phyloP scores from a whole-genome alignment of 2,113 vertebrate genomes.

The Zosterops japonicus region DNA sequence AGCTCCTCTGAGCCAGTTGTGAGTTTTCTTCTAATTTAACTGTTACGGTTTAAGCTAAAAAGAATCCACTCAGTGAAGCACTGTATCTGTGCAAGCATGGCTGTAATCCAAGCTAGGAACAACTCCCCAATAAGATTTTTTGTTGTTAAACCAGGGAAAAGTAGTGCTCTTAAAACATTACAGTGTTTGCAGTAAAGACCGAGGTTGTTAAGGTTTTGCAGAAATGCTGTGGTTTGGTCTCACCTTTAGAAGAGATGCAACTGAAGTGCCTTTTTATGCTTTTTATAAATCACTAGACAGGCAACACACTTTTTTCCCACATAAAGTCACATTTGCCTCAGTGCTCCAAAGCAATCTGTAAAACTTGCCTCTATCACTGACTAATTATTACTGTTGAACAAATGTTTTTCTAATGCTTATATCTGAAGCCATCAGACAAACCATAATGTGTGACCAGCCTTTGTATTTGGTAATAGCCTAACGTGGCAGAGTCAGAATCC shows the following conservation, averaged over 20 bases:
- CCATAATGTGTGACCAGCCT: slow-evolving; percentile 56
- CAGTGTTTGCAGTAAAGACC: slow-evolving; percentile 2
- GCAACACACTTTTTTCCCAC: background rate
- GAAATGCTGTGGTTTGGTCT: slow-evolving; percentile 12
- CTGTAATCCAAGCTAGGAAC: background rate
- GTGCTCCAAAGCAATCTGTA: slow-evolving; percentile 32
- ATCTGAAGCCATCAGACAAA: slow-evolving; percentile 62
- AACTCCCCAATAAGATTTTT: background rate
- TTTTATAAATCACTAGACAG: slow-evolving; percentile 3
- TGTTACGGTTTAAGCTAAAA: slow-evolving; percentile 15
- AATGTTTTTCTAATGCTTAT: slow-evolving; percentile 60
- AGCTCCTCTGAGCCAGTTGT: slow-evolving; percentile 6
- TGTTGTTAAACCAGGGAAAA: background rate
- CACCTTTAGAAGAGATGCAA: background rate
- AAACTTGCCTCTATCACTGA: slow-evolving; percentile 23
- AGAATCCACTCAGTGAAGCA: background rate
- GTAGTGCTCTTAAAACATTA: background rate
- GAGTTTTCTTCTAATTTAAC: slow-evolving; percentile 42
- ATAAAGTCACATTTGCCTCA: background rate
- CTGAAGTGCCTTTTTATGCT: background rate
- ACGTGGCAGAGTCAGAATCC: slow-evolving; percentile 14
- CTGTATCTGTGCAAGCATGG: background rate
- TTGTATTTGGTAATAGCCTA: slow-evolving; percentile 52
- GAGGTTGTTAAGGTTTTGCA: slow-evolving; percentile 10
- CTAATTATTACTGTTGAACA: slow-evolving; percentile 33